Evolutionary conservation across 2,113 vertebrate species (phyloP).

Genomic region (Oenanthe oenanthe): DNA sequence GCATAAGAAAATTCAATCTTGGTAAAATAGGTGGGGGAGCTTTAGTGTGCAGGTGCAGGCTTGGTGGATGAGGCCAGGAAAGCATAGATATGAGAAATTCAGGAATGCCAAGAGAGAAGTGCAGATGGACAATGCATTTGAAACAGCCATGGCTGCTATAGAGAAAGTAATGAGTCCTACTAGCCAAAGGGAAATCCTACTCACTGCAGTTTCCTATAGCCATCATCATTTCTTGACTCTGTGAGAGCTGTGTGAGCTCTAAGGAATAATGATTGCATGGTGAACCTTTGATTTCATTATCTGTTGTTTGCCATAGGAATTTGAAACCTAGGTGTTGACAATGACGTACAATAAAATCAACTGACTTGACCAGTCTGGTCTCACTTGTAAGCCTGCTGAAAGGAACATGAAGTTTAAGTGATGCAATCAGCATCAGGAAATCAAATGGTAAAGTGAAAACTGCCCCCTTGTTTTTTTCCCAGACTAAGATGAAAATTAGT

Average conservation of each 20-base stretch:
- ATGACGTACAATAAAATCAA: neutral
- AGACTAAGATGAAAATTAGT: constrained; percentile 23
- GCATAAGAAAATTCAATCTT: neutral
- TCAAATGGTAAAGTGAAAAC: neutral
- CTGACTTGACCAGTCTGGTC: constrained; percentile 6
- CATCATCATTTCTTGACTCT: neutral
- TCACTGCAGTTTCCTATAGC: neutral
- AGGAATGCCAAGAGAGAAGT: neutral
- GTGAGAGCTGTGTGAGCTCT: neutral
- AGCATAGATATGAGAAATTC: neutral
- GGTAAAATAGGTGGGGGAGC: neutral
- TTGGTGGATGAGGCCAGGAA: neutral
- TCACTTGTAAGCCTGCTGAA: constrained; percentile 13
- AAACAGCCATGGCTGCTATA: neutral
- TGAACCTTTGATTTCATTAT: constrained; percentile 20
- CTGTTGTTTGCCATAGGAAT: constrained; percentile 7
- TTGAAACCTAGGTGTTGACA: constrained; percentile 6
- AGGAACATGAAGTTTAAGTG: constrained; percentile 12
- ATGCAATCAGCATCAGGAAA: constrained; percentile 34
- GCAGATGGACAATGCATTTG: neutral
- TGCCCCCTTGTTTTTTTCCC: neutral
- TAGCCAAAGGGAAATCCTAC: neutral
- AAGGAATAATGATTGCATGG: neutral
- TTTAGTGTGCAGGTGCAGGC: neutral
- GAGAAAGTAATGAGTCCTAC: neutral